These are phyloP conservation scores for Eptesicus fuscus DNA, from an alignment of 2,113 vertebrate genomes.

Conservation along the genomic window DNA sequence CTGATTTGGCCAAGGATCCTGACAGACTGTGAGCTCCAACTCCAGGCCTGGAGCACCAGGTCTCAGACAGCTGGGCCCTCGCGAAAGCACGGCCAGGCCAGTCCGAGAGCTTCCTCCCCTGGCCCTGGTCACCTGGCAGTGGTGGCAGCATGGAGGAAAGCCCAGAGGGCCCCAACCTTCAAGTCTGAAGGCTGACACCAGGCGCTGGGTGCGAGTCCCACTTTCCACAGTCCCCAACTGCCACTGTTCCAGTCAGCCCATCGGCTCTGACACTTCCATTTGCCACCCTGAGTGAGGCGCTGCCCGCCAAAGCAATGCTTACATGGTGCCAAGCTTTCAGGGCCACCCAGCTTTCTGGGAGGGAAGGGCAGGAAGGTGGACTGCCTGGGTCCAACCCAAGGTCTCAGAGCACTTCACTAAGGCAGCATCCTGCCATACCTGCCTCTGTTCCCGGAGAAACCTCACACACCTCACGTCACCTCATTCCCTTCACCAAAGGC, in stretches of 20 bases:
- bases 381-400: not conserved
- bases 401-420: not conserved
- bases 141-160: too few species aligned
- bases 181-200: not conserved
- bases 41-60: not conserved
- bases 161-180: rapidly evolving
- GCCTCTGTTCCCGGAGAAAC: not conserved
- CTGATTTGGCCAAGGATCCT: not conserved
- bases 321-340: rapidly evolving
- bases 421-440: rapidly evolving
- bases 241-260: not conserved
- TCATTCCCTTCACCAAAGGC: not conserved
- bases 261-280: not conserved
- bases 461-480: not conserved
- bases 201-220: too few species aligned
- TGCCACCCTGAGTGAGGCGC: not conserved
- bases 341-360: not conserved
- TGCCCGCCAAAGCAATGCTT: not conserved
- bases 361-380: too few species aligned
- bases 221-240: not conserved
- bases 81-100: not conserved
- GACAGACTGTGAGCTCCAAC: rapidly evolving
- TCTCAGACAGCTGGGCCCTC: not conserved
- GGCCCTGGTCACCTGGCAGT: not conserved
- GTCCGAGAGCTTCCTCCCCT: not conserved